Base-by-base conservation (phyloP, 2,113 vertebrate genomes). In the Ploceus nigricollis region DNA sequence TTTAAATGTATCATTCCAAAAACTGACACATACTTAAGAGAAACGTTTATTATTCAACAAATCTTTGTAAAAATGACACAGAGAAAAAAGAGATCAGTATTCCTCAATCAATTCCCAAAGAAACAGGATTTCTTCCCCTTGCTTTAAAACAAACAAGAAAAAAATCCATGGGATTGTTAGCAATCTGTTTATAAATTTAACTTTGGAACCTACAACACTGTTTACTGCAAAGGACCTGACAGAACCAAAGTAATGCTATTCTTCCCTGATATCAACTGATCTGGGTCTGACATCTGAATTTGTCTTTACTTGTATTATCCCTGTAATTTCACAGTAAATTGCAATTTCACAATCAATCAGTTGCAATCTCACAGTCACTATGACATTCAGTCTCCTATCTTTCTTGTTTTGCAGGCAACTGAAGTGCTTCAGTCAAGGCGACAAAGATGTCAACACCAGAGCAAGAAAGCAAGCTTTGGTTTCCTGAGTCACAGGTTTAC, bases 371-470 rank as follows among this genome's bases (percentile, higher is more conserved):
- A 54, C 25, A 66, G 47, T 66, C 71, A 39, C 85, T 73, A 57
- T 3, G 15, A 58, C 22, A 23, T 44, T 70, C 39, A 73, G 83
- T 89, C 79, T 70, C 66, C 13, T 27, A 88, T 20, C 85, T 42
- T 79, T 85, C 96, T 70, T 84, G 89, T 71, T 94, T 63, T 87
- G 56, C 90, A 90, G 54, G 56, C 47, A 92, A 22, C 33, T 81
- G 10, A 63, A 89, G 35, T 60, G 80, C 89, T 83, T 94, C 82
- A 87, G 47, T 73, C 68, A 66, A 73, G 21, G 30, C 13, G 6
- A 83, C 58, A 81, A 72, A 87, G 33, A 15, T 63, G 84, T 69
- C 81, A 87, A 71, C 60, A 87, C 25, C 27, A 75, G 51, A 89
- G 48, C 64, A 94, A 82, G 30, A 56, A 93, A 88, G 28, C 0